Base-by-base conservation (phyloP, 1,140 invertebrate genomes). In the Chrysopa pallens region DNA sequence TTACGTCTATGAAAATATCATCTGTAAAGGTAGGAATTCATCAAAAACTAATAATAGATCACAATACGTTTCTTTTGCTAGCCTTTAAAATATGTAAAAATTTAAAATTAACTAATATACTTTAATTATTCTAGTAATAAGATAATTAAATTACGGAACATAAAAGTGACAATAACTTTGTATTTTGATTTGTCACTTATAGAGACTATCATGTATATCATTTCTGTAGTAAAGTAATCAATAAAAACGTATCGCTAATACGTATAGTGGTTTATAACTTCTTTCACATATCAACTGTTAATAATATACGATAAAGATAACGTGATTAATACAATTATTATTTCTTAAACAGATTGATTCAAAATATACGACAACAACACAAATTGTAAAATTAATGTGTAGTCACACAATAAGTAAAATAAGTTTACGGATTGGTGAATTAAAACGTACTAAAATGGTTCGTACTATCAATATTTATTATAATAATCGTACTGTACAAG, bases 361-460 rank as follows among this genome's bases (percentile, higher is more conserved):
- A 0, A 91, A 96, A 67, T 98, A 93, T 58, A 97, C 93, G 1
- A 96, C 93, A 1, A 95, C 87, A 3, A 95, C 91, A 4, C 92
- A 96, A 65, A 94, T 98, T 40, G 88, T 97, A 1, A 98, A 98
- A 66, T 66, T 98, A 38, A 78, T 93, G 28, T 86, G 86, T 38
- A 88, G 88, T 57, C 88, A 97, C 56, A 93, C 84, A 40, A 94
- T 98, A 40, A 92, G 89, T 51, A 86, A 90, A 52, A 88, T 98
- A 42, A 85, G 82, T 6, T 70, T 98, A 9, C 76, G 91, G 36
- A 90, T 98, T 49, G 86, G 82, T 11, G 94, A 98, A 64, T 66
- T 98, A 33, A 97, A 97, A 60, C 74, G 90, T 47, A 89, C 86
- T 8, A 96, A 97, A 68, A 97, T 97, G 92, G 91, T 98, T 44